Evolutionary conservation across 1,140 invertebrate species (phyloP).

Genomic region (Chlorops oryzae): DNA sequence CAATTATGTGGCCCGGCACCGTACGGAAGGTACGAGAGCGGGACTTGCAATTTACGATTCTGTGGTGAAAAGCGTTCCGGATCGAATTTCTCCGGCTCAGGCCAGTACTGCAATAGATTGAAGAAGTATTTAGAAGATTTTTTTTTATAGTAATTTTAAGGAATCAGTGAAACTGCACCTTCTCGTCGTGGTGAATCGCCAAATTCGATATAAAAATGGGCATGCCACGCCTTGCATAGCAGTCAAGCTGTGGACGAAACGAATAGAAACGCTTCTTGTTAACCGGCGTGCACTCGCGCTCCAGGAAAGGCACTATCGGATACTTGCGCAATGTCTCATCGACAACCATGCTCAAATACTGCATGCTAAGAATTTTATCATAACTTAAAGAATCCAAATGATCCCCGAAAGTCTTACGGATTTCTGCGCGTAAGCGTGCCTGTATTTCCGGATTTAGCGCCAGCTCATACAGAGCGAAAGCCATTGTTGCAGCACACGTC

Average conservation of each 20-base stretch:
- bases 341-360: conserved; percentile 57
- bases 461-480: conserved; percentile 62
- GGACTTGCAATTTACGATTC: conserved; percentile 30
- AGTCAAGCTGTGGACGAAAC: conserved; percentile 37
- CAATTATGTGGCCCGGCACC: conserved; percentile 58
- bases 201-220: conserved; percentile 39
- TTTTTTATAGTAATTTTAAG: not conserved
- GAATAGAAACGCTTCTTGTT: conserved; percentile 42
- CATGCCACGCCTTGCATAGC: conserved; percentile 36
- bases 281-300: conserved; percentile 40
- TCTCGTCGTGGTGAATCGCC: conserved; percentile 40
- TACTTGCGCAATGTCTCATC: conserved; percentile 48
- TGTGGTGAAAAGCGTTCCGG: conserved; percentile 40
- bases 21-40: conserved; percentile 56
- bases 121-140: not conserved
- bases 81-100: conserved; percentile 44
- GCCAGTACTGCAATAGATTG: conserved; percentile 33
- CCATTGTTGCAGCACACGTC: conserved; percentile 65
- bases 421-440: conserved; percentile 58
- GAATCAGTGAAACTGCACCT: conserved; percentile 20
- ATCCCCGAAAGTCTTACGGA: conserved; percentile 50
- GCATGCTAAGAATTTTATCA: conserved; percentile 47
- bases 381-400: conserved; percentile 32
- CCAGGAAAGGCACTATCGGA: conserved; percentile 35
- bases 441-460: conserved; percentile 64